Conservation (phyloP, 2,888 invertebrate species). For the Phortica magna region DNA sequence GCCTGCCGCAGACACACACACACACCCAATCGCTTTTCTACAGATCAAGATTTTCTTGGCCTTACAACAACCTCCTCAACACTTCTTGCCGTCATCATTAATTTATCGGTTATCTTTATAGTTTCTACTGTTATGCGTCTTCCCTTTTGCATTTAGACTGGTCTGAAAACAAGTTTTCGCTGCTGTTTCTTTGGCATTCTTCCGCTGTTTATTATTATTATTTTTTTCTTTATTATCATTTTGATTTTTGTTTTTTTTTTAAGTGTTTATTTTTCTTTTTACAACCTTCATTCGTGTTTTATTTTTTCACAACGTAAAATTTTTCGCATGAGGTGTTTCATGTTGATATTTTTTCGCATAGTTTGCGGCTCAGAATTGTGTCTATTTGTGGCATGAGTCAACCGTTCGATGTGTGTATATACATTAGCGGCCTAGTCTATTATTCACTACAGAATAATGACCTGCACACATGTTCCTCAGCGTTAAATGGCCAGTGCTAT, state of each 20-base stretch:
- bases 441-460: no score
- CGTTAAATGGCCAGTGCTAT: no score
- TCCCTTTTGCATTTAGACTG: conserved; percentile 45
- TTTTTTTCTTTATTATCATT: conserved; percentile 45
- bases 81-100: no score
- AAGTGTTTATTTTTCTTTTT: conserved; percentile 38
- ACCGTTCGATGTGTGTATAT: conserved; percentile 42
- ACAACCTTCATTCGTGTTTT: conserved; percentile 37
- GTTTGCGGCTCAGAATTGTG: conserved; percentile 30
- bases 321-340: conserved; percentile 71
- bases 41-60: background rate
- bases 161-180: conserved; percentile 61
- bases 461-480: no score
- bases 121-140: background rate
- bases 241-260: background rate
- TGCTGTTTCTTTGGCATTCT: conserved; percentile 59
- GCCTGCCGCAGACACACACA: no score
- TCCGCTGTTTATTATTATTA: conserved; percentile 59
- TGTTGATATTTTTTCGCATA: conserved; percentile 53
- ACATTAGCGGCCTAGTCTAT: no score
- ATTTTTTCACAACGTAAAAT: conserved; percentile 62
- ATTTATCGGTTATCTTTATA: no score
- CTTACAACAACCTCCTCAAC: no score
- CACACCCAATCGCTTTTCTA: conserved; percentile 57
- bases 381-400: conserved; percentile 44